These are phyloP conservation scores for Hipposideros armiger DNA, from an alignment of 2,113 vertebrate genomes.

Conservation along the genomic window DNA sequence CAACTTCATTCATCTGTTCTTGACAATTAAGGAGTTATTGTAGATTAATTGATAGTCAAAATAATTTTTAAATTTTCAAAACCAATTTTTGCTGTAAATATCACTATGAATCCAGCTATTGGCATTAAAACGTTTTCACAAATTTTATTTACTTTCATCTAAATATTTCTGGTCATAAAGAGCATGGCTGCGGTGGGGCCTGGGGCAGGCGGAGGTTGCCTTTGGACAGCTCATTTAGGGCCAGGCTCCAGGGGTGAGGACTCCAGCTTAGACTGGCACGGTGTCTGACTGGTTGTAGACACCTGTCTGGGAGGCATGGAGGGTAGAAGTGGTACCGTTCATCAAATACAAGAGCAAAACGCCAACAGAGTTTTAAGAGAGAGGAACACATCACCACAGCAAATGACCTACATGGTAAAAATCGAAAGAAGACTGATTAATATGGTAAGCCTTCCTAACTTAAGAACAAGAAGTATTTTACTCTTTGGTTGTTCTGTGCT, in stretches of 20 bases:
- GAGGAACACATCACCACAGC: constrained; percentile 69
- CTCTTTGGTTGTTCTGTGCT: constrained; percentile 76
- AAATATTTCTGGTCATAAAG: neutral
- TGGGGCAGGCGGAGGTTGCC: no score
- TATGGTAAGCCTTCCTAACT: constrained; percentile 75
- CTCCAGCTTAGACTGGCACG: neutral
- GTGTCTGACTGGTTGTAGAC: neutral
- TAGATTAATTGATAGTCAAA: neutral
- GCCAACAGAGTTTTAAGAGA: constrained; percentile 47
- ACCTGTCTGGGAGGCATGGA: fast-evolving
- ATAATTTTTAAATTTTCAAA: constrained; percentile 11
- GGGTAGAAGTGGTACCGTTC: constrained; percentile 56
- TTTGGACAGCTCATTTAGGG: neutral
- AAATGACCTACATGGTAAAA: constrained; percentile 78
- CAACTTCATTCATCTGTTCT: neutral
- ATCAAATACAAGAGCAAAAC: constrained; percentile 58
- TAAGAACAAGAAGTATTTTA: constrained; percentile 77
- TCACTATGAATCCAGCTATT: neutral
- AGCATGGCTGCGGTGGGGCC: neutral
- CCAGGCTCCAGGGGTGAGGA: neutral
- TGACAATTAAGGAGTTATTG: neutral
- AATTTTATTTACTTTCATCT: neutral
- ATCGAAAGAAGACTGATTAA: constrained; percentile 76
- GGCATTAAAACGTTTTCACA: neutral
- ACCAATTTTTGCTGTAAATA: neutral